Base-by-base conservation (phyloP, 2,888 invertebrate species). In the Aspidapion aeneum region DNA sequence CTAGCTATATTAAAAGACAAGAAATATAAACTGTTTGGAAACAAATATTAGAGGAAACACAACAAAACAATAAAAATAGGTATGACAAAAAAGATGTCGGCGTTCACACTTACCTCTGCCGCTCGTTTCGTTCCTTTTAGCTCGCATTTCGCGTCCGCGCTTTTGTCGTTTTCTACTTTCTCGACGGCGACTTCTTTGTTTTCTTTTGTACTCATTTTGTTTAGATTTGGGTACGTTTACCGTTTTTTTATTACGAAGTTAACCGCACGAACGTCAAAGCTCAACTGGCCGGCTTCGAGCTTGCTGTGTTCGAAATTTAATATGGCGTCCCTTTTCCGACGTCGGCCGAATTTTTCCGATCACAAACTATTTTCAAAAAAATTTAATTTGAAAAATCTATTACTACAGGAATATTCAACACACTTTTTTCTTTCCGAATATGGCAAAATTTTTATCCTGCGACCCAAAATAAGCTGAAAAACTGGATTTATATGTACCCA, bases 121-220 rank as follows among this genome's bases (percentile, higher is more conserved):
- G 91, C 88, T 85, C 93, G 88, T 85, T 93, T 93, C 79, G 90
- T 90, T 83, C 91, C 92, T 84, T 92, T 92, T 79, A 91, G 84
- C 79, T 91, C 91, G 82, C 90, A 89, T 85, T 91, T 91, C 63
- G 88, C 86, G 79, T 91, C 90, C 72, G 86, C 82, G 78, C 85
- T 85, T 83, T 91, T 90, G 78, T 91, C 91, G 81, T 84, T 85
- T 79, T 90, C 91, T 78, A 87, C 84, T 86, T 91, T 91, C 83
- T 91, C 91, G 73, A 91, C 90, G 76, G 90, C 90, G 82, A 91
- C 91, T 84, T 92, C 91, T 85, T 90, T 91, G 83, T 90, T 91
- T 83, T 91, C 91, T 83, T 89, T 89, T 82, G 90, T 85, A 86
- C 90, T 90, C 90, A 90, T 90, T 84, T 84, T 82, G 78, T 77